phyloP scores from a whole-genome alignment of 2,888 invertebrate genomes.

The Polydrusus tereticollis region DNA sequence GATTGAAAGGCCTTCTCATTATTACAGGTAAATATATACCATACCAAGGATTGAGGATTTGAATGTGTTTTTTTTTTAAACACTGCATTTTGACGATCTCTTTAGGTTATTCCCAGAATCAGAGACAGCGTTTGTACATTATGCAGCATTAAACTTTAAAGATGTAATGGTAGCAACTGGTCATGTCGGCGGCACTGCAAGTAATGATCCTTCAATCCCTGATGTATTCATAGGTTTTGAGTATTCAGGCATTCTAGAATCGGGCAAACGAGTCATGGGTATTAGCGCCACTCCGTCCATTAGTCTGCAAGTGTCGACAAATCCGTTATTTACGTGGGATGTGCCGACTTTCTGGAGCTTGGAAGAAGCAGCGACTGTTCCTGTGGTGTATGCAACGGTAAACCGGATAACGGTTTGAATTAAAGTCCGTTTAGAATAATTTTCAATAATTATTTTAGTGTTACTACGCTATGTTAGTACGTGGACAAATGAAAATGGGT shows the following conservation, averaged over 20 bases:
- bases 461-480: constrained; percentile 53
- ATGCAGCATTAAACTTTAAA: constrained; percentile 94
- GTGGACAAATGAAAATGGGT: constrained; percentile 50
- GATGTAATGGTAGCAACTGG: constrained; percentile 97
- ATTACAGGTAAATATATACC: constrained; percentile 32
- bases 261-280: constrained; percentile 68
- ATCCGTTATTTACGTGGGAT: constrained; percentile 67
- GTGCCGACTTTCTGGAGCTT: constrained; percentile 72
- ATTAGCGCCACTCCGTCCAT: constrained; percentile 66
- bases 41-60: too few species aligned
- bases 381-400: constrained; percentile 74
- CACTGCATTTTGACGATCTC: too few species aligned
- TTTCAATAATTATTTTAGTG: constrained; percentile 50
- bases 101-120: constrained; percentile 29
- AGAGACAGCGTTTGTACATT: constrained; percentile 71
- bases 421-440: too few species aligned
- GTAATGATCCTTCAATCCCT: constrained; percentile 85
- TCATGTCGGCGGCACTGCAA: constrained; percentile 87
- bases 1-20: constrained; percentile 74
- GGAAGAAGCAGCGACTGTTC: constrained; percentile 77
- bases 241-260: constrained; percentile 71
- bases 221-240: constrained; percentile 93
- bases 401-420: too few species aligned
- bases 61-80: too few species aligned
- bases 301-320: constrained; percentile 65